Evolutionary conservation across 2,797 vertebrate genomes (phyloP), one percentile per base, ranked within the genome.

Genomic region (Rousettus madagascariensis): DNA sequence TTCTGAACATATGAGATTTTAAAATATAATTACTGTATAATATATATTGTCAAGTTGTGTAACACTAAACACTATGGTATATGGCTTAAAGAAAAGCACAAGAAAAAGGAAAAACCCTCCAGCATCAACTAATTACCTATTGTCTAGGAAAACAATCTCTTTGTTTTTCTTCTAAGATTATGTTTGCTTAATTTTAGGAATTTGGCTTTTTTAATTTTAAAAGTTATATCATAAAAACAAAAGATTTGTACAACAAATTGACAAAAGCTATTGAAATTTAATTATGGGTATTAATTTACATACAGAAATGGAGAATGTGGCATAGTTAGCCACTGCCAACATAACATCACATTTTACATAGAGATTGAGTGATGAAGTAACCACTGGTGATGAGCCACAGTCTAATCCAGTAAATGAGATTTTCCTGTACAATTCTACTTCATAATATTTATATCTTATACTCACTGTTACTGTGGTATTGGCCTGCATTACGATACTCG

Each of bases 391-490:
- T 55, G 71, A 90, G n/a, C 36, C 6, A 1, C 4, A 8, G 63
- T 59, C 53, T 46, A 69, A 63, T 3, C 3, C 15, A 4, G 36
- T 30, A 26, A 79, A 53, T 6, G 55, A 63, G 12, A 33, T 57
- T 74, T 38, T 80, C 22, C 16, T 57, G 11, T 8, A 7, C 1
- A 57, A 33, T n/a, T 61, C 19, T 33, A 33, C 46, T 16, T 65
- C 4, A 19, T 2, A 49, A 69, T 12, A n/a, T 90, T 90, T 28
- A 15, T 0, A 5, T n/a, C 8, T 24, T 43, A 8, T 65, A 88
- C 98, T 98, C 95, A 98, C 98, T 0, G 92, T 98, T 61, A 98
- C 30, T 0, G 92, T 82, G 80, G 96, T 89, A 5, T 24, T 94
- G 3, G 98, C 94, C 26, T 87, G 95, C 92, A 98, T 91, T 55